Evolutionary conservation across 2,113 vertebrate species (phyloP), one percentile per base, ranked within the genome.

Genomic region (Pterophyllum scalare): DNA sequence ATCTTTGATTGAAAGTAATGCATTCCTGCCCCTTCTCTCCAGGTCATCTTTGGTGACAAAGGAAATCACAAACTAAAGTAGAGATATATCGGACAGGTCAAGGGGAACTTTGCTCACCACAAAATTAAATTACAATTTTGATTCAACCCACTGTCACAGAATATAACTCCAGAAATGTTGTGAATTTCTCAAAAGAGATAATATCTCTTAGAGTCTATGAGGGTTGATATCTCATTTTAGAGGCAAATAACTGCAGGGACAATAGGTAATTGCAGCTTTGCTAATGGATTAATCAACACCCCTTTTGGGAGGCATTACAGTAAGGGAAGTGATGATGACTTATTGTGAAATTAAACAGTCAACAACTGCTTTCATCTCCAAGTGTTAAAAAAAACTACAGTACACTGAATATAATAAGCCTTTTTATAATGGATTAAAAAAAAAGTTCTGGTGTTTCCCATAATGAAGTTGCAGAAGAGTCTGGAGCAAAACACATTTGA

Each of bases 221-320:
- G 38, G 72, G 46, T 19, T 49, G 46, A 75, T 72, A 79, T 78
- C 67, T 84, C 49, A 40, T 89, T 77, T 83, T 58, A 24, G 14
- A 57, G 26, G 58, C 58, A 83, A 88, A 90, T 81, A 76, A 83
- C 87, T 88, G 75, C 62, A 58, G 80, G 76, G 64, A 64, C 72
- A 81, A 75, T 58, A 60, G 60, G 43, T 83, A 85, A 82, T 88
- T 90, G 62, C 54, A 59, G 80, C 81, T 83, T 82, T 43, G 75
- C 67, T 89, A 88, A 90, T 89, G 80, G 89, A 86, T 81, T 86
- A 86, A 90, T 89, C 87, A 87, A 86, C 82, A 74, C 52, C 57
- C 38, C 59, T 83, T 86, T 86, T 52, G 75, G 77, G 80, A 75
- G 46, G n/a, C 43, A 87, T 81, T 79, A 77, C 31, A 75, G 74